Evolutionary conservation across 2,113 vertebrate species (phyloP), one percentile per base, ranked within the genome.

Genomic region (Cepphus grylle): DNA sequence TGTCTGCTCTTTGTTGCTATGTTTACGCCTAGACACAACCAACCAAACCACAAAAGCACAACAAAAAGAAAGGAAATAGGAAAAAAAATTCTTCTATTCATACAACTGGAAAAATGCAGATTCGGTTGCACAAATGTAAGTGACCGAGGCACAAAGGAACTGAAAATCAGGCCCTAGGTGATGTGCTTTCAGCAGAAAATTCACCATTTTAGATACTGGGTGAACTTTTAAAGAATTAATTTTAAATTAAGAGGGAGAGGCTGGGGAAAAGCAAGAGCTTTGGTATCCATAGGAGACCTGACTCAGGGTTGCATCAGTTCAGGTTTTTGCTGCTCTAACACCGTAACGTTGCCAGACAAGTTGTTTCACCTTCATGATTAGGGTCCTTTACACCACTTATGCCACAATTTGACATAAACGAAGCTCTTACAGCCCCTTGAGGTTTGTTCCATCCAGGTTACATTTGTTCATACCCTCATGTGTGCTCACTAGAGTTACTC

Each of bases 381-480:
- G 78, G n/a, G 30, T 56, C 36, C 34, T 61, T 73, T 65, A 56
- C 4, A 40, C 10, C 36, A 21, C 25, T 63, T 79, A 36, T n/a
- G 30, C 15, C 30, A 40, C 40, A 38, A 19, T 7, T 4, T 19
- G 36, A 53, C n/a, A 52, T 3, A 43, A 79, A 53, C 13, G 17
- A 56, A 74, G 40, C 22, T 69, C 29, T 53, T 55, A 3, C 3
- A 83, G n/a, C 25, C 56, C 61, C 26, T 0, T 42, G 45, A 45
- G 40, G 27, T n/a, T 38, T 55, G 29, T 42, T 80, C 43, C 58
- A 50, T 11, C 36, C 50, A 34, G 21, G 23, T 58, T 61, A 12
- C 5, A 4, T 58, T 43, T 17, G 26, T 38, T 63, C 42, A 19
- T 1, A 14, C 22, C 27, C 36, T 53, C 29, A 6, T 0, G 2